Conservation (phyloP, 92 coral and sea anemone species). For the Zoanthus gigantus region DNA sequence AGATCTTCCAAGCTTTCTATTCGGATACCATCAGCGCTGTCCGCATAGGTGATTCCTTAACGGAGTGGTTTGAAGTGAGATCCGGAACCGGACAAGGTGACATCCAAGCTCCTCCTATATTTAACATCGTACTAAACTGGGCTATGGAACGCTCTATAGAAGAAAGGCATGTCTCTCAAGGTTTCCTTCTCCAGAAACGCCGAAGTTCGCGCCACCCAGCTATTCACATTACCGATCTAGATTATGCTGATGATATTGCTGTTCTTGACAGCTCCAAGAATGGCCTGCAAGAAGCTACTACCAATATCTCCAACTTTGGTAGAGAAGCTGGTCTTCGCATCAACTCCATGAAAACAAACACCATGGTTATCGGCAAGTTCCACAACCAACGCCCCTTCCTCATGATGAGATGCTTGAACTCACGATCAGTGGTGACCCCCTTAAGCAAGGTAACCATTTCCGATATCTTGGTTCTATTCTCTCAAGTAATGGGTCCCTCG, state of each 20-base stretch:
- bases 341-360: constrained; percentile 11
- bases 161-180: neutral
- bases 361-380: constrained; percentile 33
- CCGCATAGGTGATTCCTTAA: no score
- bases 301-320: constrained; percentile 38
- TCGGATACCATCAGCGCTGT: no score
- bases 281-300: constrained; percentile 25
- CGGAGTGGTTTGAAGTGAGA: no score
- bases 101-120: neutral
- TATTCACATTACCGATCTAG: neutral
- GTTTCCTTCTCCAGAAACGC: neutral
- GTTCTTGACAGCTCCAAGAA: constrained; percentile 29
- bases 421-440: neutral
- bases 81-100: neutral
- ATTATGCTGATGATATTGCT: constrained; percentile 35
- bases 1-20: no score
- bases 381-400: constrained; percentile 23
- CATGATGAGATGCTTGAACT: neutral
- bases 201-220: neutral
- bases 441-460: neutral
- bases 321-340: constrained; percentile 38
- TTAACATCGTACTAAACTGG: neutral
- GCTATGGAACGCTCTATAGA: neutral
- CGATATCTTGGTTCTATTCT: constrained; percentile 17
- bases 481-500: constrained; percentile 15